Conservation (phyloP, 2,113 vertebrate genomes). For the Taxidea taxus region DNA sequence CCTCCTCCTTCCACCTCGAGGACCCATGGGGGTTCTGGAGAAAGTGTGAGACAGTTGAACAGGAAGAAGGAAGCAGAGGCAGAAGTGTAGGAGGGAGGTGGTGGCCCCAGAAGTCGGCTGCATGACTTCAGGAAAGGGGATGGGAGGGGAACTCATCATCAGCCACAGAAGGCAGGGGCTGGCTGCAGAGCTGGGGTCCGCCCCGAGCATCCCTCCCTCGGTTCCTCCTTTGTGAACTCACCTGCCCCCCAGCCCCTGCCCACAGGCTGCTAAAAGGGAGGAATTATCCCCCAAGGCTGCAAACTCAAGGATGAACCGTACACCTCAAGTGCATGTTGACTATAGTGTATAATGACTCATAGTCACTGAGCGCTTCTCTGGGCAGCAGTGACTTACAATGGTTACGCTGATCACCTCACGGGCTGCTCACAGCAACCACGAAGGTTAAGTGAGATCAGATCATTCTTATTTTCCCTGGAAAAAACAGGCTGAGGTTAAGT, state of each 20-base stretch:
- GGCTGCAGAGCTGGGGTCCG: fast-evolving
- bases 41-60: background rate
- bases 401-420: fast-evolving
- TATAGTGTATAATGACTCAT: fast-evolving
- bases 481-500: background rate
- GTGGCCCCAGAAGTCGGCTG: background rate
- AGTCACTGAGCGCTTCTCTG: background rate
- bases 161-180: background rate
- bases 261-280: background rate
- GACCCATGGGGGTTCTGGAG: background rate
- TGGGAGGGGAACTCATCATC: background rate
- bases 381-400: fast-evolving
- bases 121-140: background rate
- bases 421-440: fast-evolving
- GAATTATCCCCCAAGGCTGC: fast-evolving
- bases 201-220: background rate
- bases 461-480: background rate
- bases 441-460: background rate
- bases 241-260: too few species aligned
- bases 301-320: background rate
- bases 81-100: too few species aligned
- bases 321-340: fast-evolving
- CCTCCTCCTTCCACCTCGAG: background rate
- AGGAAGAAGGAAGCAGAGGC: background rate
- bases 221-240: background rate